Percentiles rank a stretch among this genome's conserved stretches.
These are phyloP conservation scores for Chesias legatella DNA, from an alignment of 2,888 invertebrate species.

Conservation along the genomic window DNA sequence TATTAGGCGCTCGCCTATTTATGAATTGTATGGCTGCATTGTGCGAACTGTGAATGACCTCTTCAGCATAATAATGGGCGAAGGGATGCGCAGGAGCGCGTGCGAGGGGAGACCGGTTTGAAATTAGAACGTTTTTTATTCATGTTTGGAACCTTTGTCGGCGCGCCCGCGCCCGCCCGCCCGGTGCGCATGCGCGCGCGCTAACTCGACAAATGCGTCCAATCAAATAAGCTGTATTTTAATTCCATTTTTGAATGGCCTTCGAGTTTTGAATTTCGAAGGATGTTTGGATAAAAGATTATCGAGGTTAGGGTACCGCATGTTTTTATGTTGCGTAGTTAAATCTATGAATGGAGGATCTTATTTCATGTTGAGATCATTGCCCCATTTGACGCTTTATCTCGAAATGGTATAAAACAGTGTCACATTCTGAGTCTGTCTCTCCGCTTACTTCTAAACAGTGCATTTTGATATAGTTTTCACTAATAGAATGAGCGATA, in stretches of 20 bases:
- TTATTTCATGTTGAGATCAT: neutral
- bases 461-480: too few species aligned
- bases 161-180: slow-evolving; percentile 73
- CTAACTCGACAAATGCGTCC: slow-evolving; percentile 79
- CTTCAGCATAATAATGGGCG: slow-evolving; percentile 75
- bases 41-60: slow-evolving; percentile 80
- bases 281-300: slow-evolving; percentile 54
- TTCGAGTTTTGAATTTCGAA: slow-evolving; percentile 52
- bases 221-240: slow-evolving; percentile 77
- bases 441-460: too few species aligned
- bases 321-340: slow-evolving; percentile 31
- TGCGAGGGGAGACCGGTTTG: slow-evolving; percentile 76
- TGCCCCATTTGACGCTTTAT: neutral
- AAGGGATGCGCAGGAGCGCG: slow-evolving; percentile 78
- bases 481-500: too few species aligned
- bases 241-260: slow-evolving; percentile 64
- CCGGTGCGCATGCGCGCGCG: slow-evolving; percentile 74
- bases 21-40: slow-evolving; percentile 54
- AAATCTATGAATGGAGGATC: slow-evolving; percentile 19
- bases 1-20: slow-evolving; percentile 58
- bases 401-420: too few species aligned
- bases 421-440: too few species aligned
- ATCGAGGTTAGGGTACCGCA: slow-evolving; percentile 38
- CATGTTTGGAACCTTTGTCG: slow-evolving; percentile 65
- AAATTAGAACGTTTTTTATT: slow-evolving; percentile 79